These are phyloP conservation scores for Mus spretus DNA, from an alignment of 2,797 vertebrate species.

Conservation along the genomic window DNA sequence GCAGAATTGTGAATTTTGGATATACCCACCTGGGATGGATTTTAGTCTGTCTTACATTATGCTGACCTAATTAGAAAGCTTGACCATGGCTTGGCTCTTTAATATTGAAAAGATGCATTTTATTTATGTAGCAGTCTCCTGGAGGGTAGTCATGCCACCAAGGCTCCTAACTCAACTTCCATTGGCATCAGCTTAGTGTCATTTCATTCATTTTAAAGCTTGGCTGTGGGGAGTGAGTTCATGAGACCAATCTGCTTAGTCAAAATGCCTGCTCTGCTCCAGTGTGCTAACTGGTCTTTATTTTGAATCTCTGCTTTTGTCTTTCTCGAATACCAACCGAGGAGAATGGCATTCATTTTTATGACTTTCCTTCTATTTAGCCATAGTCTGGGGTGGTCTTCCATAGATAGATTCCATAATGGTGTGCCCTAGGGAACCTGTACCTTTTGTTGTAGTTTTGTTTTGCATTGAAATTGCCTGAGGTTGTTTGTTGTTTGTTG, in stretches of 20 bases:
- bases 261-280: neutral
- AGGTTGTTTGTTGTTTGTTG: neutral
- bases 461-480: neutral
- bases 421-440: neutral
- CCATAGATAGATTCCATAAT: neutral
- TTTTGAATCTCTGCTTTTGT: slow-evolving; percentile 28
- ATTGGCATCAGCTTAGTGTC: neutral
- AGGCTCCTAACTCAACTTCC: neutral
- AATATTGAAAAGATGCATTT: slow-evolving; percentile 65
- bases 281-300: neutral
- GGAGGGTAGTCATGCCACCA: neutral
- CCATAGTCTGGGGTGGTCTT: neutral
- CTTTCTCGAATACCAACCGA: neutral
- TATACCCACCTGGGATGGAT: slow-evolving; percentile 16
- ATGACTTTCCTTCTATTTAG: neutral
- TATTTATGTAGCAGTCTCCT: slow-evolving; percentile 32
- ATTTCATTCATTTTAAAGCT: slow-evolving; percentile 1
- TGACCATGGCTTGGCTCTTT: neutral
- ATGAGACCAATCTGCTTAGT: neutral
- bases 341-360: neutral
- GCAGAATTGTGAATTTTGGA: slow-evolving; percentile 70
- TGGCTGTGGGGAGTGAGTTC: neutral
- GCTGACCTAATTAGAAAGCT: slow-evolving; percentile 80
- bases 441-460: neutral
- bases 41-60: slow-evolving; percentile 79